Percentiles rank a stretch among this genome's conserved stretches.
Evolutionary conservation across 2,113 vertebrate species (phyloP).

Genomic region (Porphyrio hochstetteri): DNA sequence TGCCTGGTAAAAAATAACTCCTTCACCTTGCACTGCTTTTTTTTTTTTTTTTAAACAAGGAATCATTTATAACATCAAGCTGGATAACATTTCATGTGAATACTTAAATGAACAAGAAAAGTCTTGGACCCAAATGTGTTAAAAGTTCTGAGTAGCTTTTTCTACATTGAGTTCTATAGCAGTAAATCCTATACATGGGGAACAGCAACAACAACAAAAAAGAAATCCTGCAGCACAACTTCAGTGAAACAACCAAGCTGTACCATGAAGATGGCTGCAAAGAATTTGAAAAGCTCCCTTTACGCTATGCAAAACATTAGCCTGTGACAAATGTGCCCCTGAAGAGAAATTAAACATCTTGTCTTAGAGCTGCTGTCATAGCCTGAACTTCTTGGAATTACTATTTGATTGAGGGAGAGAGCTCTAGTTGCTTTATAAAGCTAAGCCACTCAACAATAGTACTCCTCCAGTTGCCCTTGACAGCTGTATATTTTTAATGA

Average conservation of each 20-base stretch:
- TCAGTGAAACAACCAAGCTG: neutral
- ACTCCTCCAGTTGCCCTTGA: neutral
- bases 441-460: neutral
- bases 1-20: neutral
- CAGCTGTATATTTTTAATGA: neutral
- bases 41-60: neutral
- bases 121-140: neutral
- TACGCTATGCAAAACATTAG: neutral
- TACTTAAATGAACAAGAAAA: neutral
- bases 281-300: neutral
- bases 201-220: neutral
- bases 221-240: neutral
- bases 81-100: neutral
- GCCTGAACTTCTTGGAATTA: neutral
- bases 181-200: neutral
- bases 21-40: neutral
- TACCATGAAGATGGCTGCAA: neutral
- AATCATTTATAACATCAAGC: neutral
- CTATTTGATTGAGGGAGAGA: slow-evolving; percentile 7
- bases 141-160: neutral
- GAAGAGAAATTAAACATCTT: slow-evolving; percentile 48
- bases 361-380: slow-evolving; percentile 12
- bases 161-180: neutral
- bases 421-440: neutral
- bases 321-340: slow-evolving; percentile 14